Percentiles rank a stretch among this genome's conserved stretches.
Evolutionary conservation across 2,113 vertebrate genomes (phyloP).

Genomic region (Struthio camelus): DNA sequence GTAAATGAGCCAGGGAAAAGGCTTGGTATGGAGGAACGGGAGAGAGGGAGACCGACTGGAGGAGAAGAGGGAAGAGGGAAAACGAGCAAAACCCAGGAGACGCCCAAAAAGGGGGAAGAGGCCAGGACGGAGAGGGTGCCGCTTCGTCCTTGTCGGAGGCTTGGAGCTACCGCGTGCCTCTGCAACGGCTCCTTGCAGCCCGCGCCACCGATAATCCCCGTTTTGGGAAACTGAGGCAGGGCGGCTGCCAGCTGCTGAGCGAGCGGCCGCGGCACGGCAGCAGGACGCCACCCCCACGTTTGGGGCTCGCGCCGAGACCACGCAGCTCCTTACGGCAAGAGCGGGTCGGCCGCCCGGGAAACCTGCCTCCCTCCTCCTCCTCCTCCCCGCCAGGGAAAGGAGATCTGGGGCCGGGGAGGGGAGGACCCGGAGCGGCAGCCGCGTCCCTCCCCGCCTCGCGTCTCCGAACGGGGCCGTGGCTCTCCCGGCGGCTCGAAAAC

Average conservation of each 20-base stretch:
- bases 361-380: not conserved
- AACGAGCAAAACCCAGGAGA: not conserved
- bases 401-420: too few species aligned
- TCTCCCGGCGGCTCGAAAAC: not conserved
- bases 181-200: not conserved
- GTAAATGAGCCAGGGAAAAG: not conserved
- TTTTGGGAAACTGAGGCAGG: conserved; percentile 67
- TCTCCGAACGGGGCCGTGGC: not conserved
- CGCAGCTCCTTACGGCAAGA: accelerated
- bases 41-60: not conserved
- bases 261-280: not conserved
- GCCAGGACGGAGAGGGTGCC: not conserved
- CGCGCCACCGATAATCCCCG: conserved; percentile 12
- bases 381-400: not conserved
- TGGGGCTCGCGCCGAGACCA: too few species aligned
- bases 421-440: accelerated
- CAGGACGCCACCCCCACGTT: too few species aligned
- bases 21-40: not conserved
- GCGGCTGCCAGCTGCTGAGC: not conserved
- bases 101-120: not conserved
- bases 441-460: accelerated
- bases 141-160: accelerated
- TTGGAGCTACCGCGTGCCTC: not conserved
- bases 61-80: not conserved
- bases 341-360: accelerated